These are phyloP conservation scores for Phylloscopus trochilus DNA, from an alignment of 2,113 vertebrate genomes.

Conservation along the genomic window DNA sequence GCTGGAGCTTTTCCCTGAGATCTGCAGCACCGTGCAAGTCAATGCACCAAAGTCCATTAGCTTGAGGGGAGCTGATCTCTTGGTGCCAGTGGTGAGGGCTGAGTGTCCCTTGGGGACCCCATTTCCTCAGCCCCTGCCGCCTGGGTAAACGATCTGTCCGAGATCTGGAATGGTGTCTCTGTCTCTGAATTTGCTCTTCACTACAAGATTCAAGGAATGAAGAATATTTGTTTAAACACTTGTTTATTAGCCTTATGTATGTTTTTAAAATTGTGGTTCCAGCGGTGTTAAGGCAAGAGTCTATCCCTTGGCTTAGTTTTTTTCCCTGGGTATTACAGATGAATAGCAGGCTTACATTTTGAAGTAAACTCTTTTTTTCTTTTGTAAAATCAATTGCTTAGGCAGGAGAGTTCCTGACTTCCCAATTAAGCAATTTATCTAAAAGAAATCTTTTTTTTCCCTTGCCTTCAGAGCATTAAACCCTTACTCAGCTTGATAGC, in stretches of 20 bases:
- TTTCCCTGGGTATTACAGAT: not conserved
- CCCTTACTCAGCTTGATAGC: constrained; percentile 37
- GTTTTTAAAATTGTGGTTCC: not conserved
- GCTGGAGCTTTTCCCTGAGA: not conserved
- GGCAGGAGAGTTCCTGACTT: constrained; percentile 34
- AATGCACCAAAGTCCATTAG: not conserved
- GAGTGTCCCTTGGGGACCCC: not conserved
- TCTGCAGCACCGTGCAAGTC: not conserved
- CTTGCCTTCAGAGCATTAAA: constrained; percentile 22
- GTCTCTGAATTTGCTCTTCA: not conserved
- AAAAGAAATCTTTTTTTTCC: constrained; percentile 8
- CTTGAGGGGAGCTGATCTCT: not conserved
- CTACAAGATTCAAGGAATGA: not conserved
- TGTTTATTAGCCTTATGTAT: not conserved
- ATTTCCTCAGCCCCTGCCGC: accelerated
- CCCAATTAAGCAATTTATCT: constrained; percentile 57
- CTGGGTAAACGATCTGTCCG: not conserved
- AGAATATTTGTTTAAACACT: not conserved
- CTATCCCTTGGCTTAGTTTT: not conserved
- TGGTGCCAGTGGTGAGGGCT: not conserved
- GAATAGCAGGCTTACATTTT: not conserved
- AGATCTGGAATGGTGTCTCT: accelerated
- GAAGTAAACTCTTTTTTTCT: constrained; percentile 5
- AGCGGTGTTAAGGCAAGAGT: not conserved
- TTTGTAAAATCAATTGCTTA: constrained; percentile 31